Evolutionary conservation across 1,140 invertebrate species (phyloP).

Genomic region (Andricus grossulariae): DNA sequence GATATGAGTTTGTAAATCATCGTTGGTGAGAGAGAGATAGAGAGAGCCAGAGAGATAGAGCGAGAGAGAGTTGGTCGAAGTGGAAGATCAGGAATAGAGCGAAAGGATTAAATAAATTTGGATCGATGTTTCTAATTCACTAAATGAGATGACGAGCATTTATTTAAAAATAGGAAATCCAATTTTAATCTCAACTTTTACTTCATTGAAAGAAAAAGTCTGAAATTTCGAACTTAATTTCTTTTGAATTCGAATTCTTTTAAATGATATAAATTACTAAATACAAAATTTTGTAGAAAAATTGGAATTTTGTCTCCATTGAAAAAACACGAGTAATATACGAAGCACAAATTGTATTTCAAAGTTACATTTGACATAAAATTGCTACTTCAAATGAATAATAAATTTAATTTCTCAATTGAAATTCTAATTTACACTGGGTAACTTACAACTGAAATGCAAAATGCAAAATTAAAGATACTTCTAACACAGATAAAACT

Average conservation of each 20-base stretch:
- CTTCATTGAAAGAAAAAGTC: background rate
- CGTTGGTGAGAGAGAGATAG: background rate
- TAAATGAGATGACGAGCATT: too few species aligned
- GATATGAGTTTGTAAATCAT: slow-evolving; percentile 18
- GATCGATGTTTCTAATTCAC: too few species aligned
- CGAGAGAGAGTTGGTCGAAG: background rate
- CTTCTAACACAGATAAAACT: background rate
- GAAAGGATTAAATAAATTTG: too few species aligned
- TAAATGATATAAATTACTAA: too few species aligned
- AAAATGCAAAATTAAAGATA: too few species aligned
- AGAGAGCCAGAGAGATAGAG: background rate
- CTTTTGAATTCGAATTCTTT: too few species aligned
- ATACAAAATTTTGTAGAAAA: background rate
- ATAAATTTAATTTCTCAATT: too few species aligned
- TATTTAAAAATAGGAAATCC: background rate
- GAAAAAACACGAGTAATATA: slow-evolving; percentile 4
- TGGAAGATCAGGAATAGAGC: background rate
- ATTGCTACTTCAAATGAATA: too few species aligned
- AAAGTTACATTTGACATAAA: too few species aligned
- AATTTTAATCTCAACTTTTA: too few species aligned
- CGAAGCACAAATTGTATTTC: background rate
- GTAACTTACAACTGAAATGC: too few species aligned
- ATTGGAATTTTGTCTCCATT: background rate
- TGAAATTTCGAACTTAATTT: background rate
- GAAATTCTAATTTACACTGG: too few species aligned